Percentiles rank a stretch among this genome's conserved stretches.
Evolutionary conservation across 2,888 invertebrate species (phyloP).

Genomic region (Heliconius erato): DNA sequence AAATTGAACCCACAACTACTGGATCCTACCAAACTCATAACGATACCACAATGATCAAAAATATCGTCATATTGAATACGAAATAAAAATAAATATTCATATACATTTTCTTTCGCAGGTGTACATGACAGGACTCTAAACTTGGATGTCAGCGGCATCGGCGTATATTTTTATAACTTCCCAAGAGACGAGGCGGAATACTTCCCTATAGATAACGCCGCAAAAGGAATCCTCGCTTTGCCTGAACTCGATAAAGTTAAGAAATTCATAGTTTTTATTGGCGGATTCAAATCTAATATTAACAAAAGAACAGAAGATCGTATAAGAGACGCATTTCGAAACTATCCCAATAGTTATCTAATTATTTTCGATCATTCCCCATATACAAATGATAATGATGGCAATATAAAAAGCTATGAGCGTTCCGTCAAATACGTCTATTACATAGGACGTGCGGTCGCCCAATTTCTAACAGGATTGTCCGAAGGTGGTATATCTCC

Average conservation of each 20-base stretch:
- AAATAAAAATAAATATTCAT: conserved; percentile 11
- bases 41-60: neutral
- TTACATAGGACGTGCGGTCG: conserved; percentile 75
- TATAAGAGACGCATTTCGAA: conserved; percentile 70
- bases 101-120: conserved; percentile 61
- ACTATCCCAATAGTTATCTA: conserved; percentile 72
- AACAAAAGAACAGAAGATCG: conserved; percentile 71
- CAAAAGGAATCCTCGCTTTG: conserved; percentile 65
- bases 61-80: neutral
- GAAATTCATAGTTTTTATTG: conserved; percentile 73
- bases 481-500: conserved; percentile 66
- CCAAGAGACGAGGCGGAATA: conserved; percentile 59
- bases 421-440: conserved; percentile 75
- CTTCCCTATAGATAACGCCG: conserved; percentile 68
- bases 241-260: conserved; percentile 65
- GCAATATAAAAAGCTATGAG: conserved; percentile 73
- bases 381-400: conserved; percentile 73
- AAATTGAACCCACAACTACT: neutral
- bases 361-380: conserved; percentile 79
- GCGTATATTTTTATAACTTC: conserved; percentile 75
- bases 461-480: conserved; percentile 65
- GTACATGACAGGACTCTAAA: conserved; percentile 65
- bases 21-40: neutral
- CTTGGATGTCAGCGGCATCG: conserved; percentile 71
- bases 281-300: conserved; percentile 76